Evolutionary conservation across 37 sponge, comb jelly and placozoan genomes (phyloP).

Genomic region (Geodia barretti): DNA sequence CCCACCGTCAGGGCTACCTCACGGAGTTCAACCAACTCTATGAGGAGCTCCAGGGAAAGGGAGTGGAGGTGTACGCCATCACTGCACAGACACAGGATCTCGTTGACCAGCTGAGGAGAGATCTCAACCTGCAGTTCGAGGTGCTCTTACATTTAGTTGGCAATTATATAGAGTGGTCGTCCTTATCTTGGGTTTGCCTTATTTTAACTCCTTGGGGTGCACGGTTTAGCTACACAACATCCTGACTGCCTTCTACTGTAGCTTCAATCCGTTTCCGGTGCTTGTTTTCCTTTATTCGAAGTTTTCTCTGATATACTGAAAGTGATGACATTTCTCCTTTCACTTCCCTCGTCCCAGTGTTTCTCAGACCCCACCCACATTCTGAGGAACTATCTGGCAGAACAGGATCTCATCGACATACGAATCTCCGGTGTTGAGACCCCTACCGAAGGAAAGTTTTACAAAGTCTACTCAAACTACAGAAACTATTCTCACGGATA

Average conservation of each 20-base stretch:
- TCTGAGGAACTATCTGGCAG: conserved; percentile 64
- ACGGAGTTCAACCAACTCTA: conserved; percentile 77
- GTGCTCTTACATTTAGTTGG: no score
- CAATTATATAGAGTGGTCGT: no score
- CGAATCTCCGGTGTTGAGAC: conserved; percentile 65
- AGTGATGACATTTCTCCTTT: neutral
- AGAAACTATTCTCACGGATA: conserved; percentile 73
- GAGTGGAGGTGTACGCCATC: conserved; percentile 75
- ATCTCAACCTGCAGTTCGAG: conserved; percentile 46
- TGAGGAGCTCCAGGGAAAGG: conserved; percentile 72
- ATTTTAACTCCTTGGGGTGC: no score
- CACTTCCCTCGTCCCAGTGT: no score
- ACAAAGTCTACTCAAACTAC: conserved; percentile 66
- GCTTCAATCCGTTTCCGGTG: no score
- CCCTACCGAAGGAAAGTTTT: conserved; percentile 62
- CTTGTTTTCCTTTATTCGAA: neutral
- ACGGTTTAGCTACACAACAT: no score
- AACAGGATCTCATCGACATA: conserved; percentile 40
- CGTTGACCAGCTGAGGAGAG: conserved; percentile 52
- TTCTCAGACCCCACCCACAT: conserved; percentile 73
- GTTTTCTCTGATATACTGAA: neutral
- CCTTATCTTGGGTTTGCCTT: no score
- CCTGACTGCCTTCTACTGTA: no score
- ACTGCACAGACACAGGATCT: conserved; percentile 57
- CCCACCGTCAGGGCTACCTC: conserved; percentile 73